Evolutionary conservation across 2,888 invertebrate species (phyloP), one percentile per base, ranked within the genome.

Genomic region (Idaea dimidiata): DNA sequence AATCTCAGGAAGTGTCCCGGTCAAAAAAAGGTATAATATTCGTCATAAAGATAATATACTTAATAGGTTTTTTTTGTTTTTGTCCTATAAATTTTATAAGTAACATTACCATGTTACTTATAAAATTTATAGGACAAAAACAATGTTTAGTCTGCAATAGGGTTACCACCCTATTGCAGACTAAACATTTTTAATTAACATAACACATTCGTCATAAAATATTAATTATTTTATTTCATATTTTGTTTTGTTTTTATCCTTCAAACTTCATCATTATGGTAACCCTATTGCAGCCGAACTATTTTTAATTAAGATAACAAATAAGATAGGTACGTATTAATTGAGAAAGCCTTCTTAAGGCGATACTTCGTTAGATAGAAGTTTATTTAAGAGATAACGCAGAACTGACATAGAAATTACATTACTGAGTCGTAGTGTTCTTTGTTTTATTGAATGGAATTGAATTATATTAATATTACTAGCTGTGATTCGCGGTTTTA

Each of bases 231-330:
- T 24, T 5, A 24, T 24, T 43, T 14, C 0, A 0, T 43, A 14
- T 14, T 43, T 43, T 10, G 7, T 43, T 43, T 43, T 43, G 2
- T 8, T 43, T 7, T 43, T 43, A 10, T 43, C 43, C 43, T 43
- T 43, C 3, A 8, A 5, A 43, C 10, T 43, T 43, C 8, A 10
- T 8, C 14, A 43, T 43, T 10, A 43, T 10, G 43, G 43, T 10
- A 43, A 43, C 43, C 14, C 0, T 43, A 43, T 64, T 65, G 62
- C 62, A 60, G 18, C 63, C 58, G 54, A 69, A 66, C 66, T 74
- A 70, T 74, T 71, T 72, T 71, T 74, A 72, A 74, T 74, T 72
- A 71, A 71, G 73, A 74, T 73, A 73, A 71, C 71, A 67, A 64
- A 66, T 70, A 60, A 68, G 68, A 68, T 66, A 63, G 60, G 60